Conservation (phyloP, 2,888 invertebrate species). For the Drosophila austrosaltans region DNA sequence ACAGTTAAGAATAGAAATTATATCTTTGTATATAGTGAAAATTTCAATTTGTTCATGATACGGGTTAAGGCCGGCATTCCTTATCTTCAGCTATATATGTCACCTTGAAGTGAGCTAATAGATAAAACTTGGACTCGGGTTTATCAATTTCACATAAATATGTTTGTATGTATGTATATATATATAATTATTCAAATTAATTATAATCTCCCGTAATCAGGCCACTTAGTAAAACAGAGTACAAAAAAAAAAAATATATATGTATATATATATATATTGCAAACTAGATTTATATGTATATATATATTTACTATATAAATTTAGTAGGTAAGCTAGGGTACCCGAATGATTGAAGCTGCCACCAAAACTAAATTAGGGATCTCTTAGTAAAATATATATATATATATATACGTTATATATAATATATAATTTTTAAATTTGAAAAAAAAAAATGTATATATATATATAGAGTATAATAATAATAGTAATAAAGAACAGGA, state of each 20-base stretch:
- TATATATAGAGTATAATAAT: slow-evolving; percentile 31
- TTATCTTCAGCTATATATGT: background rate
- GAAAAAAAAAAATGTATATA: slow-evolving; percentile 6
- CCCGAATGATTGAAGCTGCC: slow-evolving; percentile 68
- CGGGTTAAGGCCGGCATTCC: background rate
- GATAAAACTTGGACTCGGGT: background rate
- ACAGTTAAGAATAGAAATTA: no score
- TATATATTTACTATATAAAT: slow-evolving; percentile 16
- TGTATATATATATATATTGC: background rate
- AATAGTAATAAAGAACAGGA: background rate
- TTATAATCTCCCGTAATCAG: background rate
- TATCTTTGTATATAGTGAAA: no score
- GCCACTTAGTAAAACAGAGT: background rate
- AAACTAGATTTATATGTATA: background rate
- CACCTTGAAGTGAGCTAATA: background rate
- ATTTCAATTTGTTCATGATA: background rate
- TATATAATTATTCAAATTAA: slow-evolving; percentile 6
- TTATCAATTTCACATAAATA: background rate
- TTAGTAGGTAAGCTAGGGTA: slow-evolving; percentile 40
- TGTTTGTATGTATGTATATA: background rate
- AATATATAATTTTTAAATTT: slow-evolving; percentile 2
- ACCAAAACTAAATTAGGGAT: slow-evolving; percentile 52
- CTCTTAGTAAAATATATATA: slow-evolving; percentile 19
- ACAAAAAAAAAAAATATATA: background rate
- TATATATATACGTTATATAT: slow-evolving; percentile 23